These are phyloP conservation scores for Pachypanchax playfairii DNA, from an alignment of 2,113 vertebrate genomes.

Conservation along the genomic window DNA sequence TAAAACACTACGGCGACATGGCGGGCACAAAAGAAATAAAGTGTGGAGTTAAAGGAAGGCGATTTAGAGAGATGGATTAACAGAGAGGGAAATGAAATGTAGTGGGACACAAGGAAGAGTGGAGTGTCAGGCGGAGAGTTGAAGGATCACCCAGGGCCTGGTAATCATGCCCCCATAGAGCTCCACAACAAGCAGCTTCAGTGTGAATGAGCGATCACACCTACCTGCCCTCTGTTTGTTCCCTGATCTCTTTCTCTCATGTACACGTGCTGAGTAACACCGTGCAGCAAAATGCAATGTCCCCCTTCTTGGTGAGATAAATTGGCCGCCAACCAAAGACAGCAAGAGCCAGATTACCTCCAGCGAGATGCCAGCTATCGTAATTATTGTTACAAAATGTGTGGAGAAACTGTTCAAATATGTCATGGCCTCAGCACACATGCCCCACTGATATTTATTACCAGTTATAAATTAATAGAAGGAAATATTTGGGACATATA, in stretches of 20 bases:
- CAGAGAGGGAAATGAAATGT: slow-evolving; percentile 21
- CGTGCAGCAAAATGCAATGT: slow-evolving; percentile 50
- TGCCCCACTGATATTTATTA: slow-evolving; percentile 69
- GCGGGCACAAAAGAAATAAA: slow-evolving; percentile 20
- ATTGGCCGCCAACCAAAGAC: slow-evolving; percentile 74
- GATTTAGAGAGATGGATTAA: slow-evolving; percentile 47
- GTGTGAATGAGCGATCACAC: slow-evolving; percentile 73
- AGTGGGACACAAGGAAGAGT: slow-evolving; percentile 13
- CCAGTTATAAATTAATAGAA: slow-evolving; percentile 76
- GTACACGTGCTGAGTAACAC: slow-evolving; percentile 26
- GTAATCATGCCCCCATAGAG: slow-evolving; percentile 78
- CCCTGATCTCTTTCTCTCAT: slow-evolving; percentile 33
- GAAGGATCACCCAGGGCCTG: slow-evolving; percentile 77
- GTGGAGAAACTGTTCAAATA: slow-evolving; percentile 68
- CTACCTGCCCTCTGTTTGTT: slow-evolving; percentile 73
- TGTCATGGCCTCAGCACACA: slow-evolving; percentile 51
- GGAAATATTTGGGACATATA: slow-evolving; percentile 77
- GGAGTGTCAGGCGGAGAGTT: slow-evolving; percentile 67
- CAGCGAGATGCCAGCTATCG: slow-evolving; percentile 62
- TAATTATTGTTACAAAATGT: slow-evolving; percentile 70
- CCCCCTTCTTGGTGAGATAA: slow-evolving; percentile 71
- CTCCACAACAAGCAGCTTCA: slow-evolving; percentile 64
- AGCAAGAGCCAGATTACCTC: slow-evolving; percentile 66
- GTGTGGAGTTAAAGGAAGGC: slow-evolving; percentile 30
- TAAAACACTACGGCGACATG: slow-evolving; percentile 68